Evolutionary conservation across 23 tunicate genomes (phyloP), one percentile per base, ranked within the genome.

Genomic region (Botrylloides violaceus): DNA sequence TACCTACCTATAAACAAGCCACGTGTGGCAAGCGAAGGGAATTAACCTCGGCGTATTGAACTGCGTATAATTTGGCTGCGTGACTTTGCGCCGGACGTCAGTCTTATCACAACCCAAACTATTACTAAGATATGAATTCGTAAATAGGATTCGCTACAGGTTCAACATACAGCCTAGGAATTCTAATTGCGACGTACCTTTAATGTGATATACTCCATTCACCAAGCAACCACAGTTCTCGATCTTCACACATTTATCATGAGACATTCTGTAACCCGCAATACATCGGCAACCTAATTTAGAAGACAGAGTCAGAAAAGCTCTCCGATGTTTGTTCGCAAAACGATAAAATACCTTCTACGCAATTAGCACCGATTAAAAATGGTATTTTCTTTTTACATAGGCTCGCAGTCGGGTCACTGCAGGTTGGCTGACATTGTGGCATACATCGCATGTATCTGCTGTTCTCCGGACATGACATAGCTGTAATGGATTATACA

Each of bases 371-470:
- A 23, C 81, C 94, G 3, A 86, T 22, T 5, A 37, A 37, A 9
- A 15, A 63, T 24, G 84, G 81, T 26, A 59, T 65, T 20, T 66
- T 72, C 19, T 33, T 27, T 24, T 29, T 26, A 49, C 94, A 86
- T 1, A 32, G 15, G 1, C 43, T 34, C 22, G 70, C 78, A 34
- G 70, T 79, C 6, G 79, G 79, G 62, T 87, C 96, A 1, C 59
- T 65, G 61, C 96, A 87, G 22, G 79, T 76, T 9, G 96, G 79
- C 36, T 87, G 88, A 49, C 96, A 87, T 39, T 87, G 83, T 2
- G 64, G 71, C 87, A 87, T 77, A 34, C 96, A 87, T 24, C 43
- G 18, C 15, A 65, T 26, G 57, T 34, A 71, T 18, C 47, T 64
- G 72, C 83, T 81, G 55, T 71, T 71, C 27, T 39, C 70, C 4